Percentiles rank a stretch among this genome's conserved stretches.
Conservation (phyloP, 1,140 invertebrate genomes). For the Calephelis virginiensis region DNA sequence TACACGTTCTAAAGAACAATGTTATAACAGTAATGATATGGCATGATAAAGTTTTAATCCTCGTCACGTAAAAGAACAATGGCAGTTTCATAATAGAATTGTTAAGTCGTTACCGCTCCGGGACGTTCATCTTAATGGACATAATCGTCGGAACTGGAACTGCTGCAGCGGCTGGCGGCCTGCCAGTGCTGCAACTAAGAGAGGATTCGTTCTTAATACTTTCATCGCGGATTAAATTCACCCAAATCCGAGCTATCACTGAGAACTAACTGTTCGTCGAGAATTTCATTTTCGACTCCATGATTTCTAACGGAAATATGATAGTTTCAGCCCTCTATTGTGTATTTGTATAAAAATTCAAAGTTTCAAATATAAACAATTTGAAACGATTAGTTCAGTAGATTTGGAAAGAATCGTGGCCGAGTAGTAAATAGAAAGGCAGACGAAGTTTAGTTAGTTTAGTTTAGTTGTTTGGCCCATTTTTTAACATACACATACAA, state of each 20-base stretch:
- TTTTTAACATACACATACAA: too few species aligned
- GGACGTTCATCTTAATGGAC: slow-evolving; percentile 49
- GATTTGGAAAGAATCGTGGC: too few species aligned
- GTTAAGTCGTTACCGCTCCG: slow-evolving; percentile 28
- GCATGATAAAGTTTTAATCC: slow-evolving; percentile 7
- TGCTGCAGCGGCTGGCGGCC: slow-evolving; percentile 36
- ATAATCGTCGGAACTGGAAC: slow-evolving; percentile 40
- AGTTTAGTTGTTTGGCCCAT: too few species aligned
- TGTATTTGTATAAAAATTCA: too few species aligned
- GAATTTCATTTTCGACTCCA: background rate
- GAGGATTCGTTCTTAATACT: slow-evolving; percentile 47
- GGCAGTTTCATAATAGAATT: slow-evolving; percentile 35
- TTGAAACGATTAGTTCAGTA: too few species aligned
- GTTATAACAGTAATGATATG: background rate
- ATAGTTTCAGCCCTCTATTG: too few species aligned
- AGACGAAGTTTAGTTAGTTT: too few species aligned
- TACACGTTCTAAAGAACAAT: background rate
- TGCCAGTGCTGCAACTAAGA: slow-evolving; percentile 46
- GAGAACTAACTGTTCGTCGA: background rate
- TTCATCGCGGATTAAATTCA: slow-evolving; percentile 39
- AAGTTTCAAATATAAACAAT: too few species aligned
- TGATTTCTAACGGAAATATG: background rate
- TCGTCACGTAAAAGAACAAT: slow-evolving; percentile 19
- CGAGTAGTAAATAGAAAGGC: too few species aligned
- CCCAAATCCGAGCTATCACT: slow-evolving; percentile 19